Conservation (phyloP, 2,888 invertebrate species). For the Dichetophora obliterata region DNA sequence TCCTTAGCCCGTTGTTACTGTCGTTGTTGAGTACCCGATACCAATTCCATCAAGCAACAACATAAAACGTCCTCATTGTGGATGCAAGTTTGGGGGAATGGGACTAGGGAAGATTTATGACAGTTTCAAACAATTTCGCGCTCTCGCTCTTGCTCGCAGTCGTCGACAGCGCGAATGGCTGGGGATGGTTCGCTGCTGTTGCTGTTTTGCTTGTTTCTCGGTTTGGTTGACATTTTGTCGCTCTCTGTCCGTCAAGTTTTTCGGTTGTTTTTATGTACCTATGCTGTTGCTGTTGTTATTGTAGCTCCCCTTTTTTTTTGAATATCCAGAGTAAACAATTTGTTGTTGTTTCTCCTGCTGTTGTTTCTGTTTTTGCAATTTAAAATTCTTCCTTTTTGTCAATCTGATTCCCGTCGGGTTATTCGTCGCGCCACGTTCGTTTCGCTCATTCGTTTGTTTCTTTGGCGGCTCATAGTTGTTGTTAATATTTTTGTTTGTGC, state of each 20-base stretch:
- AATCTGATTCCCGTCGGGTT: conserved; percentile 49
- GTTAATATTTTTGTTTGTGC: neutral
- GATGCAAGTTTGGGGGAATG: conserved; percentile 42
- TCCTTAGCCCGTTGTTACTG: conserved; percentile 8
- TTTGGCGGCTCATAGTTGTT: neutral
- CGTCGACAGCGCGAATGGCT: conserved; percentile 49
- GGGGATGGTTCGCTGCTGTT: conserved; percentile 13
- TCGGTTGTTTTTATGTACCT: conserved; percentile 9
- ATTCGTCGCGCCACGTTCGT: conserved; percentile 37
- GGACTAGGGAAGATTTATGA: conserved; percentile 67
- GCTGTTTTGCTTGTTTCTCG: conserved; percentile 24
- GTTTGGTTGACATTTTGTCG: conserved; percentile 41
- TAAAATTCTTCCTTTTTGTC: conserved; percentile 45
- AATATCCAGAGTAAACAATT: conserved; percentile 28
- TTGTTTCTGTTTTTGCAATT: conserved; percentile 48
- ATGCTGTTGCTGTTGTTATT: conserved; percentile 11
- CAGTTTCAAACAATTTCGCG: conserved; percentile 65
- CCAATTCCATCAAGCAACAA: conserved; percentile 18
- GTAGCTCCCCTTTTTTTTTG: neutral
- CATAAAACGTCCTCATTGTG: neutral
- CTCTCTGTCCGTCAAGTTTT: conserved; percentile 41
- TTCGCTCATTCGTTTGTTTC: conserved; percentile 53
- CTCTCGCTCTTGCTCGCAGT: conserved; percentile 57
- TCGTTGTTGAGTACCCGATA: conserved; percentile 1
- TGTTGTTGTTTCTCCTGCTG: conserved; percentile 3